Base-by-base conservation (phyloP, 1,140 invertebrate genomes). In the Magallana angulata region DNA sequence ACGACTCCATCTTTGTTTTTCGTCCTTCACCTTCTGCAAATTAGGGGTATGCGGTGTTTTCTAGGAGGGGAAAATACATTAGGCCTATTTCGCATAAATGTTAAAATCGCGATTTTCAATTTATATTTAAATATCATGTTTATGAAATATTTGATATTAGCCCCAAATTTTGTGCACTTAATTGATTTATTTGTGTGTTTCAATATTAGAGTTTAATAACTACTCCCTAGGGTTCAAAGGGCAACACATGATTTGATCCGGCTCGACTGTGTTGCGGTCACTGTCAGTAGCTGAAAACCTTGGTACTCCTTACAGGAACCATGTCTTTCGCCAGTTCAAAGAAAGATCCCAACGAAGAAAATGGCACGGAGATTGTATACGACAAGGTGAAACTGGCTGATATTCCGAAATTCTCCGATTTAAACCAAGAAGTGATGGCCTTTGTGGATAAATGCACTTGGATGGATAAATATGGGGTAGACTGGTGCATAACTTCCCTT, bases 1-100 rank as follows among this genome's bases (percentile, higher is more conserved):
- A 98, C 85, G 97, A 97, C 95, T 98, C 98, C 98, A 98, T 98
- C 84, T 92, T 92, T 76, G 76, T 85, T 84, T 76, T 36, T 48
- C 60, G 48, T 60, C 87, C 82, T 80, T 71, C 56, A 85, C 84
- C 83, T 85, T 80, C 36, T 48, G 36, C 57, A 24, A 84, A 57
- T 8, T 24, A n/a, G 57, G 18, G n/a, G 24, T 3, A 57, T 16
- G 14, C 24, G 81, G 57, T 57, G 6, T n/a, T 82, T 82, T 48
- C 36, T 1, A 48, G 36, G 36, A 48, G 36, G 36, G 18, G 18
- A 14, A 64, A 64, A 64, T 64, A 64, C 7, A 64, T 16, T 18
- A 24, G 24, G 24, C 24, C 24, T 24, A 64, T 14, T 64, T 14
- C 1, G 14, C 14, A 16, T 16, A 18, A 16, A 18, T 16, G 18